Evolutionary conservation across 2,113 vertebrate species (phyloP).

Genomic region (Myiagra hebetior): DNA sequence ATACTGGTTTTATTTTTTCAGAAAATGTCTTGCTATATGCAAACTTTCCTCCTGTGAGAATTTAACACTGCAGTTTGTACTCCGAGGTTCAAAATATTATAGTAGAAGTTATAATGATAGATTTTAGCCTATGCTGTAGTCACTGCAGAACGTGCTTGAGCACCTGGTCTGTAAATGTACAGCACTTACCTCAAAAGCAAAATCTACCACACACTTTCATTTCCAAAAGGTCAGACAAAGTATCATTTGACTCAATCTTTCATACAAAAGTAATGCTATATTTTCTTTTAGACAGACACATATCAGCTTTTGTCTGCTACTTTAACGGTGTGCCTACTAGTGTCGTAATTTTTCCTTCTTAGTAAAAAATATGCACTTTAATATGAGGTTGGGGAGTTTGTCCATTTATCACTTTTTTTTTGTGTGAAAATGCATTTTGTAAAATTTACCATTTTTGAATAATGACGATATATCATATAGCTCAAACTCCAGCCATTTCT

Average conservation of each 20-base stretch:
- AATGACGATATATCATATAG: background rate
- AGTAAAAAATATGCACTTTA: background rate
- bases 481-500: background rate
- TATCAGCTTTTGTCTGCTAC: background rate
- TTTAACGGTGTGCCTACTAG: background rate
- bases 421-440: background rate
- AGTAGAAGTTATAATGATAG: background rate
- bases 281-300: background rate
- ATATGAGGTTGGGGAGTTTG: background rate
- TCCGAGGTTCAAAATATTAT: background rate
- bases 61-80: background rate
- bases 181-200: background rate
- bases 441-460: background rate
- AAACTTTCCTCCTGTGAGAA: background rate
- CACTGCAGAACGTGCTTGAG: accelerated
- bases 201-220: background rate
- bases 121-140: background rate
- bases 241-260: background rate
- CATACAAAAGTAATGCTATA: background rate
- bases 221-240: background rate
- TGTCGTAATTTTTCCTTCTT: accelerated
- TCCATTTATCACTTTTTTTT: background rate
- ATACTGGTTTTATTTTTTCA: too few relatives aligned
- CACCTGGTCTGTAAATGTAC: background rate
- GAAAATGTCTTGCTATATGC: background rate